Conservation (phyloP, 2,888 invertebrate genomes). For the Flexamia atlantica region DNA sequence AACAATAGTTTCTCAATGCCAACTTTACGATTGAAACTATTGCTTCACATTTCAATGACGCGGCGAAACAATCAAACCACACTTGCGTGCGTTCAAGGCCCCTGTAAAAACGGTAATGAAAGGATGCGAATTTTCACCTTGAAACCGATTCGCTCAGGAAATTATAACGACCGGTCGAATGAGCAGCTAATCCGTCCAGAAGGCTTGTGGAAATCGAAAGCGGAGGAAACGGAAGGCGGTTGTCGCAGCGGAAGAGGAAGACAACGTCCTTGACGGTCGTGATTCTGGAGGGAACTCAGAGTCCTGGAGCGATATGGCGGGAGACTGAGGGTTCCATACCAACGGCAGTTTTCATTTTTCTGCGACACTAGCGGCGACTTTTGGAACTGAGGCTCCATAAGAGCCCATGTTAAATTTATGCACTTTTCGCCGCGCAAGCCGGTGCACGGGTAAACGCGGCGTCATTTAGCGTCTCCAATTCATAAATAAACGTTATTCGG, state of each 20-base stretch:
- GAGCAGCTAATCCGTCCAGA: not conserved
- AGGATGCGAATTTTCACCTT: conserved; percentile 36
- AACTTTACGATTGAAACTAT: not conserved
- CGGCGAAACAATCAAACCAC: not conserved
- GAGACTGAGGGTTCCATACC: too few relatives aligned
- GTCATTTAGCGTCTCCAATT: too few relatives aligned
- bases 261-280: not conserved
- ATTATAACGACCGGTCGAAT: conserved; percentile 8
- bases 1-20: not conserved
- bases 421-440: too few relatives aligned
- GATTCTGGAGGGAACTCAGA: not conserved
- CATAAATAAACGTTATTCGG: too few relatives aligned
- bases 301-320: too few relatives aligned
- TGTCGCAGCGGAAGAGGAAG: not conserved
- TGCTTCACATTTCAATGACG: not conserved
- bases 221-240: conserved; percentile 20
- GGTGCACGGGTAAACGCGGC: too few relatives aligned
- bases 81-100: not conserved
- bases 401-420: too few relatives aligned
- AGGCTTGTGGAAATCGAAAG: conserved; percentile 22
- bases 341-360: too few relatives aligned
- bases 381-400: too few relatives aligned
- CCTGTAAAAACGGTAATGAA: not conserved
- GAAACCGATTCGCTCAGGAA: conserved; percentile 45
- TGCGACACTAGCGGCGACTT: too few relatives aligned